Percentiles rank a stretch among this genome's conserved stretches.
phyloP scores from a whole-genome alignment of 2,113 vertebrate species.

The Isichthys henryi region DNA sequence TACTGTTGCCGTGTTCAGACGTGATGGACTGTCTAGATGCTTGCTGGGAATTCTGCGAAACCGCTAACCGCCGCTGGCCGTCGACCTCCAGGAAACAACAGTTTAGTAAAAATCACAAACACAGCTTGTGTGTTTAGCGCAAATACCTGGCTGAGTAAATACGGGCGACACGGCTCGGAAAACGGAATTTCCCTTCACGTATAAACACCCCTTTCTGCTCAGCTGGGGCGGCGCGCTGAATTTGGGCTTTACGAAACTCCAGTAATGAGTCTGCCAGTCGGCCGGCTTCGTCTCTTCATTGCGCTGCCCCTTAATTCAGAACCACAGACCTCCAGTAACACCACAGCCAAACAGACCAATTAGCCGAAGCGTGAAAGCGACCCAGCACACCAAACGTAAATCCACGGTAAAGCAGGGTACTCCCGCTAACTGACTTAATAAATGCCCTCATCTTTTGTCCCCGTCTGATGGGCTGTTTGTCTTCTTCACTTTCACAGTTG shows the following conservation, averaged over 20 bases:
- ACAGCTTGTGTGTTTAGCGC: neutral
- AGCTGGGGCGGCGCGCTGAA: neutral
- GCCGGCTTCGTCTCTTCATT: neutral
- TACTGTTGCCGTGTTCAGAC: neutral
- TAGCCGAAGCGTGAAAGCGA: neutral
- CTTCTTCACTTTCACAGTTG: neutral
- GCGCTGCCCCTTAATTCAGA: neutral
- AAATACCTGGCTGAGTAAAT: neutral
- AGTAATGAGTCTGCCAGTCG: neutral
- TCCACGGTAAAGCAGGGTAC: neutral
- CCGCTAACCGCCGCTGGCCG: neutral
- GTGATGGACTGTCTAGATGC: neutral
- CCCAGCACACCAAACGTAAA: neutral
- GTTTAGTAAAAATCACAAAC: constrained; percentile 7
- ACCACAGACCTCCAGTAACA: neutral
- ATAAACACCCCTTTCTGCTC: neutral
- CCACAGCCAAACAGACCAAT: neutral
- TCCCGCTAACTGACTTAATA: neutral
- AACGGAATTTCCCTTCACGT: neutral
- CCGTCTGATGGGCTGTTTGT: neutral
- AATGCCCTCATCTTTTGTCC: neutral
- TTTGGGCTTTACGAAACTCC: neutral
- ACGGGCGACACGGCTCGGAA: neutral
- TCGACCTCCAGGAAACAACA: neutral
- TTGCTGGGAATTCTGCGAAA: neutral